These are phyloP conservation scores for Callaeas wilsoni DNA, from an alignment of 2,113 vertebrate species.

Conservation along the genomic window DNA sequence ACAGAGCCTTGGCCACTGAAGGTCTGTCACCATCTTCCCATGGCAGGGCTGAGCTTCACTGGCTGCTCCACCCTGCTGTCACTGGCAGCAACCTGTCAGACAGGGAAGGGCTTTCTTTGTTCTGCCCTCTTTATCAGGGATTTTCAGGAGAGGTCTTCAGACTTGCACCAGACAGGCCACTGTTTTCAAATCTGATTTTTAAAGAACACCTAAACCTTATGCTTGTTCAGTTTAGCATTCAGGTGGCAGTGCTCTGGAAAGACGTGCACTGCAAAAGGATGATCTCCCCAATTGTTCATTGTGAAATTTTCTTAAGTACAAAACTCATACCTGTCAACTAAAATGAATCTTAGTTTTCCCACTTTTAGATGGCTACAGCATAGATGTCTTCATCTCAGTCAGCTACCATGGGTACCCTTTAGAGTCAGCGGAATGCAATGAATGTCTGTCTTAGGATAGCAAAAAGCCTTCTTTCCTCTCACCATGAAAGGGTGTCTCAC, in stretches of 20 bases:
- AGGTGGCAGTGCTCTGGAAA: background rate
- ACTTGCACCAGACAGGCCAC: no score
- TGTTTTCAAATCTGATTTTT: background rate
- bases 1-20: background rate
- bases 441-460: background rate
- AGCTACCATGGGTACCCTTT: background rate
- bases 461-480: background rate
- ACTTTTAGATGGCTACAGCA: background rate
- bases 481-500: background rate
- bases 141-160: background rate
- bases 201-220: background rate
- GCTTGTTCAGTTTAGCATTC: background rate
- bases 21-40: background rate
- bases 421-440: background rate
- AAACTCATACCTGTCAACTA: background rate
- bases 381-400: background rate
- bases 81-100: background rate
- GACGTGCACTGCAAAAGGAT: background rate
- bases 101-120: background rate
- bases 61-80: background rate
- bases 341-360: background rate
- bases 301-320: background rate
- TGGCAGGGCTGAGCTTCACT: background rate
- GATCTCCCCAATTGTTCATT: fast-evolving
- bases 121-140: background rate